phyloP scores from a whole-genome alignment of 1,140 invertebrate species.

The Diuraphis noxia region DNA sequence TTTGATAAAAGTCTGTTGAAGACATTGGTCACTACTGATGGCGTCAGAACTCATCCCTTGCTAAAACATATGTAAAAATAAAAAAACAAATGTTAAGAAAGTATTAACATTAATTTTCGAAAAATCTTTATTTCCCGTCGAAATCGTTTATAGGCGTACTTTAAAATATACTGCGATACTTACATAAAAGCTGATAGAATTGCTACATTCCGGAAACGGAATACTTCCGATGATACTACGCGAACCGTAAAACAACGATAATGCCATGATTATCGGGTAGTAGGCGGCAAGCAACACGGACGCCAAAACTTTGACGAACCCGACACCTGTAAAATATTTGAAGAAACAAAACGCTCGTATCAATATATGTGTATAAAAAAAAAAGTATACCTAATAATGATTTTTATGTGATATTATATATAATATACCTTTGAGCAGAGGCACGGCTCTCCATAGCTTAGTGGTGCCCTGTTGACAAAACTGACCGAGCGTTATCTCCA shows the following conservation, averaged over 20 bases:
- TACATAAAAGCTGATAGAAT: conserved; percentile 15
- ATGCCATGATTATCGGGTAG: conserved; percentile 63
- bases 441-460: conserved; percentile 78
- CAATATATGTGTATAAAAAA: too few species aligned
- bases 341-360: neutral
- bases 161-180: neutral
- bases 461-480: conserved; percentile 76
- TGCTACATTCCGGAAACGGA: conserved; percentile 63
- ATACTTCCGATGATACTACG: conserved; percentile 63
- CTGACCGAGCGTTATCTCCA: conserved; percentile 79
- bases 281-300: conserved; percentile 63
- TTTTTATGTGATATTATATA: neutral
- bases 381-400: neutral
- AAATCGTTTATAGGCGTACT: neutral
- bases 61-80: conserved; percentile 57
- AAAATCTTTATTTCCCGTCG: neutral
- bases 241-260: conserved; percentile 63
- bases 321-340: conserved; percentile 61
- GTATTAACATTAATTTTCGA: neutral
- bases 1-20: conserved; percentile 63
- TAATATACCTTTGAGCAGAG: conserved; percentile 73
- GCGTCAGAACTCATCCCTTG: conserved; percentile 57
- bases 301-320: conserved; percentile 64
- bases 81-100: neutral
- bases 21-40: conserved; percentile 61